Conservation (phyloP, 2,888 invertebrate genomes). For the Cryptophagus acutangulus region DNA sequence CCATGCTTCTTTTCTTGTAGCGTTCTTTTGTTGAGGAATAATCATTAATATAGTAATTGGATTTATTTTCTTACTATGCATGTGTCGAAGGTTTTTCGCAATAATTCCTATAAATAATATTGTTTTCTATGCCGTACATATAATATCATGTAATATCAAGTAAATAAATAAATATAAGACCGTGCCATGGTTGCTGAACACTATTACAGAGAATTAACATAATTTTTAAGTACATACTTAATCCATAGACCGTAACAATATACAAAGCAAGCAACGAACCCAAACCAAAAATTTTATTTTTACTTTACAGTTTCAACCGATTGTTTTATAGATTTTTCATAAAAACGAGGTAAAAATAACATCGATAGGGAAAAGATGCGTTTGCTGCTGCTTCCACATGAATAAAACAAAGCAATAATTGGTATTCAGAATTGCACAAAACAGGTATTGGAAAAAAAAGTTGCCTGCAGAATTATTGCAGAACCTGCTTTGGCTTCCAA, state of each 20-base stretch:
- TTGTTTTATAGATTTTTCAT: too few species aligned
- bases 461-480: constrained; percentile 6
- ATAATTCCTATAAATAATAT: too few species aligned
- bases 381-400: too few species aligned
- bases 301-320: too few species aligned
- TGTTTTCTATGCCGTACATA: too few species aligned
- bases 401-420: constrained; percentile 9
- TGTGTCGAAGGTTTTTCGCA: too few species aligned
- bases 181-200: constrained; percentile 26
- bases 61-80: too few species aligned
- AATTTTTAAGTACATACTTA: constrained; percentile 31
- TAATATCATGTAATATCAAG: too few species aligned
- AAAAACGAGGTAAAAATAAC: too few species aligned
- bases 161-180: constrained; percentile 11
- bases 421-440: constrained; percentile 5
- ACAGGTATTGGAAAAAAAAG: constrained; percentile 12
- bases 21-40: too few species aligned
- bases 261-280: constrained; percentile 30
- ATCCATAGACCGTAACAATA: constrained; percentile 26
- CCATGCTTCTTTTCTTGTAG: constrained; percentile 19
- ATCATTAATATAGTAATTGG: too few species aligned
- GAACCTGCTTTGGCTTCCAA: constrained; percentile 6
- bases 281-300: constrained; percentile 19
- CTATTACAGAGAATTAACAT: constrained; percentile 30
- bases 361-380: too few species aligned